Percentiles rank a stretch among this genome's conserved stretches.
These are phyloP conservation scores for Bubo blakistoni DNA, from an alignment of 2,113 vertebrate species.

Conservation along the genomic window DNA sequence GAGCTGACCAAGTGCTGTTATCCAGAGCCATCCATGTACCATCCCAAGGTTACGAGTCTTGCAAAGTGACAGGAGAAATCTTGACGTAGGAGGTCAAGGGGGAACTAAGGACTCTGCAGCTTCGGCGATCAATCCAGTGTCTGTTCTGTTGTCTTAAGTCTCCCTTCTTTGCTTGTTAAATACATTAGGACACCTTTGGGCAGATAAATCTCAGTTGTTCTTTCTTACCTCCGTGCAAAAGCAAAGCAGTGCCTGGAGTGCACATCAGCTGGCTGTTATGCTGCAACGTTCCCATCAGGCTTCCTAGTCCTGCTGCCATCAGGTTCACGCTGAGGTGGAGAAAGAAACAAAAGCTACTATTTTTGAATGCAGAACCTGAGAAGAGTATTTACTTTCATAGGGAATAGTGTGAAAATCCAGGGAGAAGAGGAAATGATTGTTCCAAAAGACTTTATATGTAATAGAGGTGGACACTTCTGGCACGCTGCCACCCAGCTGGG, in stretches of 20 bases:
- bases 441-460: not conserved
- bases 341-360: not conserved
- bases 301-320: not conserved
- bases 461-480: not conserved
- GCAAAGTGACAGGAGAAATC: not conserved
- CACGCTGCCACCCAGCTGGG: not conserved
- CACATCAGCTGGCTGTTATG: not conserved
- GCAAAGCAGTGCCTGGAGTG: not conserved
- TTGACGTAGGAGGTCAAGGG: not conserved
- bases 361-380: not conserved
- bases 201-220: not conserved
- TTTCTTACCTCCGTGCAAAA: not conserved
- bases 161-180: not conserved
- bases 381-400: not conserved
- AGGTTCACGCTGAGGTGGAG: not conserved
- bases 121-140: not conserved
- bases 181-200: not conserved
- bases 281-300: not conserved
- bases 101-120: not conserved
- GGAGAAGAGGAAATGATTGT: not conserved
- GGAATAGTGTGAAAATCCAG: not conserved
- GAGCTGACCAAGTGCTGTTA: not conserved
- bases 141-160: not conserved
- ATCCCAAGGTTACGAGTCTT: not conserved
- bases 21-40: not conserved